These are phyloP conservation scores for Naja naja DNA, from an alignment of 2,113 vertebrate species.

Conservation along the genomic window DNA sequence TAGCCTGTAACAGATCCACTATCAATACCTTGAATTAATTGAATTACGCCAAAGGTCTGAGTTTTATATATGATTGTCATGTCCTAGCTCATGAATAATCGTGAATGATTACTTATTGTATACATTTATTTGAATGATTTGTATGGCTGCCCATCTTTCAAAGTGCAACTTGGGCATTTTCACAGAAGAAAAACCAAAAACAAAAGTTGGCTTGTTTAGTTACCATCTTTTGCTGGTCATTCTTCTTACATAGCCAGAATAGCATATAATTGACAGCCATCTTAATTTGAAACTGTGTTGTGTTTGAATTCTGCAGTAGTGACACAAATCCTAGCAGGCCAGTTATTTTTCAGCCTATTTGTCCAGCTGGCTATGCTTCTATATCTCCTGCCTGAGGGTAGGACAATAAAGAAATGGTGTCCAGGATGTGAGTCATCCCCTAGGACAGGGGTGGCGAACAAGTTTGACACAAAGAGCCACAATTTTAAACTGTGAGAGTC, in stretches of 20 bases:
- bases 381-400: no score
- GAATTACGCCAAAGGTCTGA: background rate
- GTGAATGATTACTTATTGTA: background rate
- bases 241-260: background rate
- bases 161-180: background rate
- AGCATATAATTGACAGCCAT: slow-evolving; percentile 7
- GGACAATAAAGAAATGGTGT: no score
- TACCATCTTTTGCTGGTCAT: background rate
- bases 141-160: background rate
- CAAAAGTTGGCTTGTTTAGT: background rate
- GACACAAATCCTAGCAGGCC: slow-evolving; percentile 11
- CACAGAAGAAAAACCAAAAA: background rate
- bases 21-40: background rate
- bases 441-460: no score
- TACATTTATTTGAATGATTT: background rate
- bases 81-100: background rate
- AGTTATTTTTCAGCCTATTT: background rate
- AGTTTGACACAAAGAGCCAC: no score
- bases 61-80: background rate
- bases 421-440: no score
- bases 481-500: no score
- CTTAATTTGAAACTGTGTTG: background rate
- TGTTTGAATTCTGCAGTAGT: slow-evolving; percentile 23
- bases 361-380: no score
- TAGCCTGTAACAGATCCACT: background rate